Conservation (phyloP, 2,797 vertebrate species). For the Coendou prehensilis region DNA sequence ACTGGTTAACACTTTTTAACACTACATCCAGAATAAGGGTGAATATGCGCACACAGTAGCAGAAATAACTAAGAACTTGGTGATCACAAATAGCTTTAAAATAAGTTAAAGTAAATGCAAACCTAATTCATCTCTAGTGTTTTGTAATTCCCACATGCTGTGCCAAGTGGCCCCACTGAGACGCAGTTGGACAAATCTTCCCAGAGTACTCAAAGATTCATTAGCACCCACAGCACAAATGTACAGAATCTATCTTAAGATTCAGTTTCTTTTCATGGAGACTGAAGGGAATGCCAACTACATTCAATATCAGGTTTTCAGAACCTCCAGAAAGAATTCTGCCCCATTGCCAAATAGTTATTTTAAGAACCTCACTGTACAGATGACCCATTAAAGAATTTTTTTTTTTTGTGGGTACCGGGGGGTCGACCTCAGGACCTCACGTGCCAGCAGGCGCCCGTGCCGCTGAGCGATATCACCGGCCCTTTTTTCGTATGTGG, state of each 20-base stretch:
- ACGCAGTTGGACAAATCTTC: neutral
- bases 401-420: neutral
- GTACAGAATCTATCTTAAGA: slow-evolving; percentile 59
- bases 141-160: slow-evolving; percentile 8
- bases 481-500: too few species aligned
- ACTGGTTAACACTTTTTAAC: slow-evolving; percentile 19
- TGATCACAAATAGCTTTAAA: slow-evolving; percentile 51
- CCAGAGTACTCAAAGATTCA: slow-evolving; percentile 30
- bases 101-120: slow-evolving; percentile 48
- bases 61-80: slow-evolving; percentile 54
- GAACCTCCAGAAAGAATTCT: slow-evolving; percentile 64
- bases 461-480: too few species aligned
- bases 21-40: neutral
- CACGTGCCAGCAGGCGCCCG: too few species aligned
- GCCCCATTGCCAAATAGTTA: neutral
- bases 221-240: neutral
- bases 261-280: slow-evolving; percentile 34
- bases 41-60: neutral
- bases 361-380: slow-evolving; percentile 16
- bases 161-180: slow-evolving; percentile 12
- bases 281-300: slow-evolving; percentile 3
- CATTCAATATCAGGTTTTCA: slow-evolving; percentile 49
- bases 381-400: slow-evolving; percentile 37
- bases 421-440: too few species aligned
- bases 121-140: slow-evolving; percentile 9